Percentiles rank a stretch among this genome's conserved stretches.
These are phyloP conservation scores for Hemiscyllium ocellatum DNA, from an alignment of 2,113 vertebrate species.

Conservation along the genomic window DNA sequence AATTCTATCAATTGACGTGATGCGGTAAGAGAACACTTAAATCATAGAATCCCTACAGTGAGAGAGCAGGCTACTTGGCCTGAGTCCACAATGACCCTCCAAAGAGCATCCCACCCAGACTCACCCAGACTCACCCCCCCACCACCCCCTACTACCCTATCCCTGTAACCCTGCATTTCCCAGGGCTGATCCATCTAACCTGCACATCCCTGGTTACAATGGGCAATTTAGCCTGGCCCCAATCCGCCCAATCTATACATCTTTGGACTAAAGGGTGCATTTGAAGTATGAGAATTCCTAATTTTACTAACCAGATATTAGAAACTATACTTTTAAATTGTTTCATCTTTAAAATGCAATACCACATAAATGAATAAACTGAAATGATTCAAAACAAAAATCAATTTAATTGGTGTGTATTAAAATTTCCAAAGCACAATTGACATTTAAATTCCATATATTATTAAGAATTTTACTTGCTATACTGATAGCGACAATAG, in stretches of 20 bases:
- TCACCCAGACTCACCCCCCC: too few relatives aligned
- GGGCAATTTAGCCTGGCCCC: too few relatives aligned
- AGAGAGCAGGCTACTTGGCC: too few relatives aligned
- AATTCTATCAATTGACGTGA: not conserved
- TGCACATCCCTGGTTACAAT: too few relatives aligned
- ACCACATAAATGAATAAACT: not conserved
- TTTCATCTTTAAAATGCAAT: not conserved
- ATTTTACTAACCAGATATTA: not conserved
- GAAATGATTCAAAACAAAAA: not conserved
- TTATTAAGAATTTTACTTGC: not conserved
- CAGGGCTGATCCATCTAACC: too few relatives aligned
- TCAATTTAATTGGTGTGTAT: not conserved
- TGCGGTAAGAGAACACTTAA: not conserved
- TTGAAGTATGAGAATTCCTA: not conserved
- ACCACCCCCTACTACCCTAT: too few relatives aligned
- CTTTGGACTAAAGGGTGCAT: too few relatives aligned
- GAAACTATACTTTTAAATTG: not conserved
- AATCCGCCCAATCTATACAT: too few relatives aligned
- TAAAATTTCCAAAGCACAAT: not conserved
- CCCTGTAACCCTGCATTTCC: too few relatives aligned
- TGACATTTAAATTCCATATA: not conserved
- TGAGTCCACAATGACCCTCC: too few relatives aligned
- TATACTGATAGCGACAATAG: not conserved
- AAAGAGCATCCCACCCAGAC: too few relatives aligned
- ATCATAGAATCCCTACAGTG: too few relatives aligned